These are phyloP conservation scores for Craniophora ligustri DNA, from an alignment of 2,888 invertebrate genomes.

Conservation along the genomic window DNA sequence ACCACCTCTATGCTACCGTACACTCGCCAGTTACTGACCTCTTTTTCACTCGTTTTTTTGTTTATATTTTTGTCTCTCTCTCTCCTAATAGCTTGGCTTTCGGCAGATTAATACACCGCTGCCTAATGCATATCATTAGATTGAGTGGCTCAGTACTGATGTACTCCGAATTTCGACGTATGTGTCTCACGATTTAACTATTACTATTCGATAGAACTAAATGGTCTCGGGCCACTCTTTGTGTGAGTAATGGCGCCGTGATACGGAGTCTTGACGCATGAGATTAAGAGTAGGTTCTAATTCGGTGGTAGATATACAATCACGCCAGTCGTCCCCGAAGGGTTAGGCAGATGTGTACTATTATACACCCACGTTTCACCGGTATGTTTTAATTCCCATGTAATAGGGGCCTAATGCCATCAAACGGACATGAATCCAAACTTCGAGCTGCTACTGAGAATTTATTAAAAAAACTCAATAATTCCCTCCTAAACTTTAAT, in stretches of 20 bases:
- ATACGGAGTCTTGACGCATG: not conserved
- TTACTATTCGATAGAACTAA: constrained; percentile 18
- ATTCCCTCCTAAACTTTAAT: too few relatives aligned
- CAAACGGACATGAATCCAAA: too few relatives aligned
- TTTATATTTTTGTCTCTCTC: constrained; percentile 67
- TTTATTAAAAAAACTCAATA: too few relatives aligned
- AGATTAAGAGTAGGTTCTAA: not conserved
- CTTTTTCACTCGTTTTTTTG: constrained; percentile 71
- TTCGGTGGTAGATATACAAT: too few relatives aligned
- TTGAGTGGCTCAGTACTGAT: constrained; percentile 70
- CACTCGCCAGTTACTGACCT: constrained; percentile 84
- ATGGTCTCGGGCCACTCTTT: not conserved
- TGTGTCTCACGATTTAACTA: constrained; percentile 39
- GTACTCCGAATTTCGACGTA: constrained; percentile 20
- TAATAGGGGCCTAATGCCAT: too few relatives aligned
- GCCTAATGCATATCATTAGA: constrained; percentile 85
- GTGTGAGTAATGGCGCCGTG: not conserved
- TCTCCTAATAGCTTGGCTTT: constrained; percentile 78
- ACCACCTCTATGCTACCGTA: constrained; percentile 70
- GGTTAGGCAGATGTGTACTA: too few relatives aligned
- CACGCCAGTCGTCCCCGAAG: too few relatives aligned
- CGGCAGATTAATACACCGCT: constrained; percentile 78
- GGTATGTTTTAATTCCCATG: too few relatives aligned
- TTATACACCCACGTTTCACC: too few relatives aligned
- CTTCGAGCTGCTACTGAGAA: too few relatives aligned